Base-by-base conservation (phyloP, 2,888 invertebrate species). In the Crossocerus cetratus region DNA sequence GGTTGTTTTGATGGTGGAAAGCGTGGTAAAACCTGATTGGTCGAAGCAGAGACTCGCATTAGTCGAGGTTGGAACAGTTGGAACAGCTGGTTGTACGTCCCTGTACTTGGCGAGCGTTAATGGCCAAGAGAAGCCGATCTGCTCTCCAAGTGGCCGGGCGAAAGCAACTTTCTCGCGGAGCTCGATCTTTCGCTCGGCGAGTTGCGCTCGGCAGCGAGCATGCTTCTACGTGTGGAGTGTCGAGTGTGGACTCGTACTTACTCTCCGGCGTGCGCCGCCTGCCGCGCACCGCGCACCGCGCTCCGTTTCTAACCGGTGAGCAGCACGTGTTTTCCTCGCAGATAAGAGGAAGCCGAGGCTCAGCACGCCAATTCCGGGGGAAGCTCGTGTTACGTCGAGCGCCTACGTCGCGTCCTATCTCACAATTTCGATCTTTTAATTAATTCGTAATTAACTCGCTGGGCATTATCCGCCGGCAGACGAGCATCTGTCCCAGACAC, bases 91-190 rank as follows among this genome's bases (percentile, higher is more conserved):
- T 32, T 32, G 32, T 32, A 76, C 80, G 78, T 78, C 65, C 74
- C 81, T 81, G 78, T 59, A 65, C 57, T 72, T 60, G 70, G 66
- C 57, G 69, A 60, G 65, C 45, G 54, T 76, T 79, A 80, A 80
- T 81, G 79, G 69, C 63, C 72, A 68, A 63, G 76, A 74, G 81
- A 78, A 72, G 75, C 74, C 76, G 83, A 82, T 83, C 80, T 82
- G 76, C 75, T 79, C 74, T 74, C 65, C 67, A 58, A 57, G 62
- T 65, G 44, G 32, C 32, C 72, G 72, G 78, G 86, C 85, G 85
- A 86, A 85, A 86, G 86, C 84, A 62, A 86, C 86, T 86, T 86
- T 86, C 86, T 84, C 86, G 64, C 74, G 70, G n/a, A n/a, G n/a
- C n/a, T n/a, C 73, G 74, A 81, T 82, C 81, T 78, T 82, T 81